phyloP scores from a whole-genome alignment of 2,888 invertebrate genomes.

The Litoditis marina region DNA sequence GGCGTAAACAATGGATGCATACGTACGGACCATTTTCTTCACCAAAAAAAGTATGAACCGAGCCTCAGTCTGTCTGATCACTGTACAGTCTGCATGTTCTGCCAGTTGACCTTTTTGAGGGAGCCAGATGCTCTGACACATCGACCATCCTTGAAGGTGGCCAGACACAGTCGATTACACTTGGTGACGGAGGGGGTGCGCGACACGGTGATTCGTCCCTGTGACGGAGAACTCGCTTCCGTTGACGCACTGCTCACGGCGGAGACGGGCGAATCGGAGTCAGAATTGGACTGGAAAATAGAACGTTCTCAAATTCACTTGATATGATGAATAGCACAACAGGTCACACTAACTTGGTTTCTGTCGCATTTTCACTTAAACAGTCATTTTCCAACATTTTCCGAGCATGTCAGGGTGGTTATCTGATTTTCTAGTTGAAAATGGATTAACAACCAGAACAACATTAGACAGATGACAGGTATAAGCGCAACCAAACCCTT shows the following conservation, averaged over 20 bases:
- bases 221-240: conserved; percentile 3
- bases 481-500: too few species aligned
- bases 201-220: not conserved
- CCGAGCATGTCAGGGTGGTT: conserved; percentile 7
- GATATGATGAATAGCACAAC: too few species aligned
- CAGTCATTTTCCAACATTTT: too few species aligned
- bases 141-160: conserved; percentile 18
- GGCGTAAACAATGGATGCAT: too few species aligned
- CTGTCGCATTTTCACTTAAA: too few species aligned
- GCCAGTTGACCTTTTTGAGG: conserved; percentile 10
- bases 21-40: too few species aligned
- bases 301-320: not conserved
- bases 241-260: conserved; percentile 2
- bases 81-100: conserved; percentile 6
- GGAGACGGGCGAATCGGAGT: conserved; percentile 1
- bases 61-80: too few species aligned
- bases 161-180: conserved; percentile 22
- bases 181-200: conserved; percentile 22
- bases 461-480: too few species aligned
- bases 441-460: too few species aligned
- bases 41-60: too few species aligned
- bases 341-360: not conserved
- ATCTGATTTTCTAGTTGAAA: too few species aligned
- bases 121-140: conserved; percentile 16
- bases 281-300: conserved; percentile 1